Percentiles rank a stretch among this genome's conserved stretches.
Conservation (phyloP, 1,140 invertebrate species). For the Meloidogyne floridensis region DNA sequence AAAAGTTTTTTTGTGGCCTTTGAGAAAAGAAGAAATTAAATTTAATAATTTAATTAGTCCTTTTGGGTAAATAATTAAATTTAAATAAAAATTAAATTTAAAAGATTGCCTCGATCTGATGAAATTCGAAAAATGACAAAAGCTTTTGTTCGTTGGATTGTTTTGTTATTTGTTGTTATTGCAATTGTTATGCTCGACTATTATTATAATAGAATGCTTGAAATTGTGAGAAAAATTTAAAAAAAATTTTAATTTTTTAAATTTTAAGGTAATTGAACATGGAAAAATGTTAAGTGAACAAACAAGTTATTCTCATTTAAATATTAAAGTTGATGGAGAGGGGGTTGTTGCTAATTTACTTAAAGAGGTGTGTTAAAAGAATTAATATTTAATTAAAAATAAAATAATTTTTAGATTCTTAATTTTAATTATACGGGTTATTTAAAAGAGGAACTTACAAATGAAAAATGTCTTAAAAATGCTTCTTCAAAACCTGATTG, state of each 20-base stretch:
- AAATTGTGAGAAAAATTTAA: conserved; percentile 11
- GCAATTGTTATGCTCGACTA: conserved; percentile 25
- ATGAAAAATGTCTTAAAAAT: conserved; percentile 19
- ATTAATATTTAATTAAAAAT: background rate
- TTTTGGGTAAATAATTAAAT: conserved; percentile 1
- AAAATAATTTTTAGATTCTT: background rate
- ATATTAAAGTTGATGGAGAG: conserved; percentile 26
- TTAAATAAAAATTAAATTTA: background rate
- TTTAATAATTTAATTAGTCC: conserved; percentile 27
- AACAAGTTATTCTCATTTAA: conserved; percentile 9
- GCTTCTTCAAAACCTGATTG: background rate
- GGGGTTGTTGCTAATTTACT: conserved; percentile 31
- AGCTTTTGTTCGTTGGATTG: conserved; percentile 22
- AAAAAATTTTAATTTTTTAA: background rate
- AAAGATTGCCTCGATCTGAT: conserved; percentile 1
- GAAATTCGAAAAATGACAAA: conserved; percentile 25
- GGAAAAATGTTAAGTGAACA: conserved; percentile 7
- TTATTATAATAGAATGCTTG: conserved; percentile 13
- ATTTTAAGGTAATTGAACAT: conserved; percentile 9
- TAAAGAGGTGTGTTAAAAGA: conserved; percentile 19
- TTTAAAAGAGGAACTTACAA: conserved; percentile 17
- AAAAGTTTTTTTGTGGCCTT: conserved; percentile 17
- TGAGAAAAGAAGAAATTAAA: conserved; percentile 23
- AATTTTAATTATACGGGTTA: conserved; percentile 28
- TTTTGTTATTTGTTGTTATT: conserved; percentile 19